phyloP scores from a whole-genome alignment of 30 jellyfish, hydroid and myxozoan species.

The Aurelia aurita region DNA sequence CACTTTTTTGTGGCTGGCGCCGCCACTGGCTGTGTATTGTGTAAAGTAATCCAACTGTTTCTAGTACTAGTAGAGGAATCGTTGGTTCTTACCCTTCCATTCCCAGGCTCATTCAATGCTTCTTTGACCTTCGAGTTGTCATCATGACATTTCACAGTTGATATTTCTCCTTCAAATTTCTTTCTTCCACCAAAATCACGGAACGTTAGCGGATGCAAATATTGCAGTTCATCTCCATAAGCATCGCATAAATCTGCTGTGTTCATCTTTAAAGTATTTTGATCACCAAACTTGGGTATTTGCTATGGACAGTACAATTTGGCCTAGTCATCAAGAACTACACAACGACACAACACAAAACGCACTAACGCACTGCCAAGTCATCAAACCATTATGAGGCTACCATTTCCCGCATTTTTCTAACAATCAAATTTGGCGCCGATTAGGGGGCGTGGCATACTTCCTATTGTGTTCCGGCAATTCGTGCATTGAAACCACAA shows the following conservation, averaged over 20 bases:
- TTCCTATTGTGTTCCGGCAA: no score
- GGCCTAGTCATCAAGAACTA: background rate
- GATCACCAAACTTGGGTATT: no score
- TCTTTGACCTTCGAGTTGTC: slow-evolving; percentile 78
- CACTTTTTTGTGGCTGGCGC: no score
- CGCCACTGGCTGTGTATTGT: background rate
- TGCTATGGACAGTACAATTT: background rate
- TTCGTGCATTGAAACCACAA: no score
- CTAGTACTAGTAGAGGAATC: background rate
- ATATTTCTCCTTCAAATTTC: slow-evolving; percentile 49
- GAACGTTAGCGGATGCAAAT: slow-evolving; percentile 36
- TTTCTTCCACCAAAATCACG: slow-evolving; percentile 60
- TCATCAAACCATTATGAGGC: slow-evolving; percentile 45
- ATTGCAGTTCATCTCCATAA: slow-evolving; percentile 71
- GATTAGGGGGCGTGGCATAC: background rate
- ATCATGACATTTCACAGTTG: slow-evolving; percentile 73
- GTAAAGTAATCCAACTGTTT: background rate
- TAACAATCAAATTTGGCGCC: slow-evolving; percentile 36
- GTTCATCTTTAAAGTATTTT: slow-evolving; percentile 8
- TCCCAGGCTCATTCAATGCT: slow-evolving; percentile 72
- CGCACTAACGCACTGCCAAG: slow-evolving; percentile 3
- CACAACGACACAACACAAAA: background rate
- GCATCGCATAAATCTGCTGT: slow-evolving; percentile 83
- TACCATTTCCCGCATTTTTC: background rate
- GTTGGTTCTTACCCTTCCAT: slow-evolving; percentile 36